These are phyloP conservation scores for Anas bahamensis DNA, from an alignment of 2,797 vertebrate genomes.

Conservation along the genomic window DNA sequence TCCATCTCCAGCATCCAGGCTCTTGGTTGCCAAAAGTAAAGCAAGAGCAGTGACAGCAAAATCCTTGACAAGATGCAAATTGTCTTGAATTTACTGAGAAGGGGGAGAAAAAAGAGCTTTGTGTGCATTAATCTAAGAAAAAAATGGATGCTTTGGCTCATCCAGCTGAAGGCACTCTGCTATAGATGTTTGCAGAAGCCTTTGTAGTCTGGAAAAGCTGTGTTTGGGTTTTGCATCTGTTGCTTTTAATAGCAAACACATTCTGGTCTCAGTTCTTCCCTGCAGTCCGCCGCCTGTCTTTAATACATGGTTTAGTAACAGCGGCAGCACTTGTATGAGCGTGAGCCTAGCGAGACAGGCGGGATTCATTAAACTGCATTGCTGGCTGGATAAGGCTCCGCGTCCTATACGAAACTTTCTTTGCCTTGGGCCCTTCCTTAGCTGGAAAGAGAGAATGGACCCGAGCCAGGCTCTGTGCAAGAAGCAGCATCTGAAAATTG, in stretches of 20 bases:
- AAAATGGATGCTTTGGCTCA: neutral
- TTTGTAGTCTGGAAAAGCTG: neutral
- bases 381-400: neutral
- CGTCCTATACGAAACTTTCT: neutral
- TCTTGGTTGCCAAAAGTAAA: neutral
- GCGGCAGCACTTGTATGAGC: neutral
- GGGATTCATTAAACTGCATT: neutral
- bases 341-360: neutral
- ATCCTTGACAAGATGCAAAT: conserved; percentile 9
- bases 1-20: neutral
- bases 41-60: conserved; percentile 15
- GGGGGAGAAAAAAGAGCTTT: conserved; percentile 8
- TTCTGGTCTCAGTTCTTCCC: neutral
- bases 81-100: neutral
- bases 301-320: neutral
- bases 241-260: neutral
- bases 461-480: conserved; percentile 8
- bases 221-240: conserved; percentile 50
- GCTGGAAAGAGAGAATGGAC: conserved; percentile 7
- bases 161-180: conserved; percentile 9
- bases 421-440: neutral
- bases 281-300: neutral
- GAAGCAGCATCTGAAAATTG: conserved; percentile 49
- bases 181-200: neutral
- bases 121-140: neutral